Evolutionary conservation across 2,888 invertebrate genomes (phyloP).

Genomic region (Diarsia mendica): DNA sequence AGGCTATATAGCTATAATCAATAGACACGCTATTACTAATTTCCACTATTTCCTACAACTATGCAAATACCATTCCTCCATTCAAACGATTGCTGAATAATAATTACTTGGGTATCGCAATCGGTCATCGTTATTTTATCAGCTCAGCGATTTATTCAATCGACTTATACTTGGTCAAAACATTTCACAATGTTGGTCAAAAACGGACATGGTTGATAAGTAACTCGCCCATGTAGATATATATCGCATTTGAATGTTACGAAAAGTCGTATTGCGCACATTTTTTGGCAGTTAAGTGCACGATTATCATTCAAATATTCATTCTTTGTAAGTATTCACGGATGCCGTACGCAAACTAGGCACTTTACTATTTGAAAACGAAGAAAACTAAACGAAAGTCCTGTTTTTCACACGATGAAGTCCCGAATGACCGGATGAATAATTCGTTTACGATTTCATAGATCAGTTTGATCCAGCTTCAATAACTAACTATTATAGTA

Average conservation of each 20-base stretch:
- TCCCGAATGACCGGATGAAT: conserved; percentile 8
- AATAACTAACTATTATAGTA: conserved; percentile 19
- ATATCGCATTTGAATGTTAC: conserved; percentile 68
- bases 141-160: conserved; percentile 66
- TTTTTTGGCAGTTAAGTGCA: conserved; percentile 45
- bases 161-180: conserved; percentile 67
- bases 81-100: conserved; percentile 32
- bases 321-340: conserved; percentile 21
- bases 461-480: not conserved
- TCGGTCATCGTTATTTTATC: conserved; percentile 59
- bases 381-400: conserved; percentile 4
- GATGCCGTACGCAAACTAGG: conserved; percentile 14
- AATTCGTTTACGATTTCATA: conserved; percentile 33
- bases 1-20: conserved; percentile 1
- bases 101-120: conserved; percentile 56
- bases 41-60: conserved; percentile 55
- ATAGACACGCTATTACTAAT: conserved; percentile 12
- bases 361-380: not conserved
- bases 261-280: conserved; percentile 65
- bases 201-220: conserved; percentile 67
- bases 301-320: conserved; percentile 38
- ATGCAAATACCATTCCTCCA: conserved; percentile 46
- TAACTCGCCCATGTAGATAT: conserved; percentile 59
- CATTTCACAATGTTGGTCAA: conserved; percentile 74
- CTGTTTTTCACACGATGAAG: not conserved